phyloP scores from a whole-genome alignment of 1,140 invertebrate genomes.

The Temnothorax curvispinosus region DNA sequence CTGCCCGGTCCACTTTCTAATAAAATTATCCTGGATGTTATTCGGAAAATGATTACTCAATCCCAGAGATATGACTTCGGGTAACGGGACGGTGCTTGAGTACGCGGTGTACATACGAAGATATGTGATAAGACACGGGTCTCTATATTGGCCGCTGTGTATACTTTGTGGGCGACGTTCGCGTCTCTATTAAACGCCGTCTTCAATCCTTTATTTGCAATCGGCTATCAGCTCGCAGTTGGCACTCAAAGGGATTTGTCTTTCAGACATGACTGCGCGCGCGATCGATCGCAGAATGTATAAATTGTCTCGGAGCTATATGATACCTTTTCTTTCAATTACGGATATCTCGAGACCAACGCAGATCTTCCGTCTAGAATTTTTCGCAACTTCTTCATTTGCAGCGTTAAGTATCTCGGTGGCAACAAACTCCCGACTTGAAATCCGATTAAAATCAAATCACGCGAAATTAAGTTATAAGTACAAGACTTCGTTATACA shows the following conservation, averaged over 20 bases:
- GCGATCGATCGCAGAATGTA: constrained; percentile 26
- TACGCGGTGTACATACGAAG: constrained; percentile 8
- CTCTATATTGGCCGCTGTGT: constrained; percentile 24
- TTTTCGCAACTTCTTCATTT: constrained; percentile 23
- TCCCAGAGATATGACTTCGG: not conserved
- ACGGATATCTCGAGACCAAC: not conserved
- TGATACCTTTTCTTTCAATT: not conserved
- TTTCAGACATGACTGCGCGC: not conserved
- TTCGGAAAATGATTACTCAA: not conserved
- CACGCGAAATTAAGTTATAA: constrained; percentile 17
- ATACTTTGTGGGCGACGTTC: not conserved
- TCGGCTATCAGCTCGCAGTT: not conserved
- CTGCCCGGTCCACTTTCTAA: too few relatives aligned
- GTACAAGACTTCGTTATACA: constrained; percentile 23
- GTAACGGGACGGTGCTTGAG: not conserved
- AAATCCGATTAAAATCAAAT: constrained; percentile 47
- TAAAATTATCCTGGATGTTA: not conserved
- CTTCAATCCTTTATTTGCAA: constrained; percentile 29
- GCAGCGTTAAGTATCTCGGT: constrained; percentile 15
- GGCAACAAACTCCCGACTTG: not conserved
- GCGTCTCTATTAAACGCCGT: constrained; percentile 31
- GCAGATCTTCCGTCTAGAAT: not conserved
- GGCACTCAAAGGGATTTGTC: not conserved
- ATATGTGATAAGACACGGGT: constrained; percentile 43
- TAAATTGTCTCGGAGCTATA: not conserved